Base-by-base conservation (phyloP, 1,140 invertebrate genomes). In the Drosophila elegans region DNA sequence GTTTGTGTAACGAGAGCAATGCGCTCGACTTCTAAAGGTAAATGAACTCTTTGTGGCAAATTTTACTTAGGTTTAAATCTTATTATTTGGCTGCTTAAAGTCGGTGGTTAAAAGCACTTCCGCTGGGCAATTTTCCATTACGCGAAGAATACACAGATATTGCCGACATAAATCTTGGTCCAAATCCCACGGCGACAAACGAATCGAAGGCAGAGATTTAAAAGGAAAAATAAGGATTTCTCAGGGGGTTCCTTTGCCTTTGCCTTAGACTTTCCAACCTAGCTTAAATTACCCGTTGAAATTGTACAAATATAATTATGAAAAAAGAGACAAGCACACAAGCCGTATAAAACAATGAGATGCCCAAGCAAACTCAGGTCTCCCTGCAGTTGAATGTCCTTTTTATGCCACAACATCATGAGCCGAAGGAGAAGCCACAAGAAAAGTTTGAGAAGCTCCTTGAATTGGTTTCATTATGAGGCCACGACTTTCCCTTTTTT, bases 361-460 rank as follows among this genome's bases (percentile, higher is more conserved):
- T 21, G 32, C 13, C 32, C 3, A 5, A 11, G 49, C 49, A 60
- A 57, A 41, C 29, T 21, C 36, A 72, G 66, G 48, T 42, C 78
- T 41, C 34, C 78, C 78, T 75, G 68, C 71, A 88, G 82, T 86
- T 86, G 78, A 86, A 86, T 82, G 82, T 86, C 82, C 82, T 82
- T 78, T 82, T 86, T 74, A 80, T 77, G 81, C 73, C 73, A 62
- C 56, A 72, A 67, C 80, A 76, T 57, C 80, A 76, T 41, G 66
- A 71, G 36, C 51, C 64, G 27, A 71, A 32, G 42, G 41, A 55
- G 51, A n/a, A 54, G 36, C 51, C 39, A n/a, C 52, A 60, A 63
- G 77, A 73, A 64, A 68, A 52, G 52, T 48, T 69, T 48, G 25
- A 77, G 52, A 29, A 54, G 49, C 54, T 49, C 52, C 44, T 57